phyloP scores from a whole-genome alignment of 2,797 vertebrate genomes.

The Enteromius unitaeniatus region DNA sequence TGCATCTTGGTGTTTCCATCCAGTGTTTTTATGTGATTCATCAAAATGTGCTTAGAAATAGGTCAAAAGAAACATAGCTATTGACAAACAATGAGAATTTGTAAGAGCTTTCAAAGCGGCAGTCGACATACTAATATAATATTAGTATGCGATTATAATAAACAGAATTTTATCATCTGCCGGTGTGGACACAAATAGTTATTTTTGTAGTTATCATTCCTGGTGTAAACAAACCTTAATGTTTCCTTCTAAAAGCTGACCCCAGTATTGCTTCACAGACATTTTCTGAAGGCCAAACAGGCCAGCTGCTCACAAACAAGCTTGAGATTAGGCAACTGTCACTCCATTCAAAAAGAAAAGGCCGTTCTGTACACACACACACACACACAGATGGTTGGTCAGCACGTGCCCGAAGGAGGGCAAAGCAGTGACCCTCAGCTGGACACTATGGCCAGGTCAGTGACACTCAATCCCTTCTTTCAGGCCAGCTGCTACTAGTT shows the following conservation, averaged over 20 bases:
- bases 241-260: neutral
- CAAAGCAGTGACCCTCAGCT: slow-evolving; percentile 81
- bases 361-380: slow-evolving; percentile 34
- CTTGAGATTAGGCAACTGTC: slow-evolving; percentile 60
- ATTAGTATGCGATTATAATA: neutral
- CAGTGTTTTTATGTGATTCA: neutral
- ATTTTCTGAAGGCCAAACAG: slow-evolving; percentile 45
- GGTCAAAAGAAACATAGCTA: neutral
- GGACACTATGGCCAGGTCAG: slow-evolving; percentile 85
- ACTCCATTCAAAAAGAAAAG: slow-evolving; percentile 47
- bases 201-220: neutral
- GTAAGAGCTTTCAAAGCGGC: neutral
- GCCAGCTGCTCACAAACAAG: slow-evolving; percentile 57
- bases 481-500: slow-evolving; percentile 78
- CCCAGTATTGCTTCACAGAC: slow-evolving; percentile 23
- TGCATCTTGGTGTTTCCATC: neutral
- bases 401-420: slow-evolving; percentile 81
- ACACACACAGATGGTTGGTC: slow-evolving; percentile 79
- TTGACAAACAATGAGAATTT: neutral
- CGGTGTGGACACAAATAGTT: neutral
- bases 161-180: neutral
- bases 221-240: neutral
- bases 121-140: neutral
- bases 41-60: neutral
- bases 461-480: slow-evolving; percentile 77